Evolutionary conservation across 2,888 invertebrate genomes (phyloP).

Genomic region (Melanargia galathea): DNA sequence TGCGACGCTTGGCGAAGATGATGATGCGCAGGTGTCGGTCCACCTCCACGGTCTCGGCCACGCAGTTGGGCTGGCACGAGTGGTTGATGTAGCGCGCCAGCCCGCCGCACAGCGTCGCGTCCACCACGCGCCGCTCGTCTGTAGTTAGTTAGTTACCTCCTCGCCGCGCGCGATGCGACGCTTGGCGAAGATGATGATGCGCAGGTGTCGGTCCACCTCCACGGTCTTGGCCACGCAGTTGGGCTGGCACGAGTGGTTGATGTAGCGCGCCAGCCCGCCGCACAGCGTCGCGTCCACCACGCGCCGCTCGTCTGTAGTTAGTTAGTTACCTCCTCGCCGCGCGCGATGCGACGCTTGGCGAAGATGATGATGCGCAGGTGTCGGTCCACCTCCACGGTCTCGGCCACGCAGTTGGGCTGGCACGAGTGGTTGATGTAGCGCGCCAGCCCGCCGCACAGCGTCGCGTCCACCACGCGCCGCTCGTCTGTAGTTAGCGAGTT

Average conservation of each 20-base stretch:
- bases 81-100: too few species aligned
- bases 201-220: slow-evolving; percentile 96
- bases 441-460: slow-evolving; percentile 97
- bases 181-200: slow-evolving; percentile 99
- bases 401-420: slow-evolving; percentile 99
- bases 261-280: slow-evolving; percentile 98
- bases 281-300: slow-evolving; percentile 98
- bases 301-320: slow-evolving; percentile 90
- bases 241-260: slow-evolving; percentile 99
- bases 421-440: slow-evolving; percentile 99
- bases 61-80: too few species aligned
- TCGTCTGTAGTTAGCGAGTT: slow-evolving; percentile 83
- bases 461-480: slow-evolving; percentile 98
- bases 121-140: too few species aligned
- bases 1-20: too few species aligned
- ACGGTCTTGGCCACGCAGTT: slow-evolving; percentile 99
- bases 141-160: slow-evolving; percentile 85
- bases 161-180: slow-evolving; percentile 97
- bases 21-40: too few species aligned
- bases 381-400: slow-evolving; percentile 97
- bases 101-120: too few species aligned
- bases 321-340: slow-evolving; percentile 95
- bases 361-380: slow-evolving; percentile 98
- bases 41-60: too few species aligned
- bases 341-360: slow-evolving; percentile 95